These are phyloP conservation scores for Ammodramus savannarum DNA, from an alignment of 2,113 vertebrate genomes.

Conservation along the genomic window DNA sequence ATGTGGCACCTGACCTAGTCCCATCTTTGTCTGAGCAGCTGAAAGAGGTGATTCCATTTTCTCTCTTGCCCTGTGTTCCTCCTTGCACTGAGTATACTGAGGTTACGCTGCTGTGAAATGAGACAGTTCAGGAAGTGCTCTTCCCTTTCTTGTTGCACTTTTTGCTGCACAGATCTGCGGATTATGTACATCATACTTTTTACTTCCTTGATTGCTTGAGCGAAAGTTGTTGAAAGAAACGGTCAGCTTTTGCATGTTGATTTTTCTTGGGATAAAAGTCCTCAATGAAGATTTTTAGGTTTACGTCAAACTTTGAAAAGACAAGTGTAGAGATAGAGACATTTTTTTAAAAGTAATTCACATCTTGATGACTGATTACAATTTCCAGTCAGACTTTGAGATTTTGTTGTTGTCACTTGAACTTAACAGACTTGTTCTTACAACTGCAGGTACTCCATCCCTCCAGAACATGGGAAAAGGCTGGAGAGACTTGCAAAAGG, in stretches of 20 bases:
- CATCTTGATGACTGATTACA: neutral
- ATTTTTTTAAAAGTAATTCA: neutral
- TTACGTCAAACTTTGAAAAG: neutral
- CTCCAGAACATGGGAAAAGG: constrained; percentile 92
- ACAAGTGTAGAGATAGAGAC: neutral
- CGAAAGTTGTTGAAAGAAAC: neutral
- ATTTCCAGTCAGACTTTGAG: neutral
- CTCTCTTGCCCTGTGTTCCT: neutral
- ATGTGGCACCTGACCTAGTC: neutral
- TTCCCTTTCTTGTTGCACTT: neutral
- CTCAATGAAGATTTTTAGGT: neutral
- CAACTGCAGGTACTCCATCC: constrained; percentile 88
- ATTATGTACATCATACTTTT: neutral
- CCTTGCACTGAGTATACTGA: neutral
- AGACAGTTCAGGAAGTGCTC: neutral
- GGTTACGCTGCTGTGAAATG: neutral
- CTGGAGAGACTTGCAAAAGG: constrained; percentile 95
- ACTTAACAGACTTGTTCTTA: neutral
- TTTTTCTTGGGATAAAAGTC: neutral
- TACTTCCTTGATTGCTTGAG: neutral
- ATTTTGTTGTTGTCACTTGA: neutral
- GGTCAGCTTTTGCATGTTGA: neutral
- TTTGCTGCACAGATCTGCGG: neutral
- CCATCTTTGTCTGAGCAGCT: neutral
- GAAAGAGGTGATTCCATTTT: neutral